Evolutionary conservation across 2,888 invertebrate genomes (phyloP).

Genomic region (Hecatera dysodea): DNA sequence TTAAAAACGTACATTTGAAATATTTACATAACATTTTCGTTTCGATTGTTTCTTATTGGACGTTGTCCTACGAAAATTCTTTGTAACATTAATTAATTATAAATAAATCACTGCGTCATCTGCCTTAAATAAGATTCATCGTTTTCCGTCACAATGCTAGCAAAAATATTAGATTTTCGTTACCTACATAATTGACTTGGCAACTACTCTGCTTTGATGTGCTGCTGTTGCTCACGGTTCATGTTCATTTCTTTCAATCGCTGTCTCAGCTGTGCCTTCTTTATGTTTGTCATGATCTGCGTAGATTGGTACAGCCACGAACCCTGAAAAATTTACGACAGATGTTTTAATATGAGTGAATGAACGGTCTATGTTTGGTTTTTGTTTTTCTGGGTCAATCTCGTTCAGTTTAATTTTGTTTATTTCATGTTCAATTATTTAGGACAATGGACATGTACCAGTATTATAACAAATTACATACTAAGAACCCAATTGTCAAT

Average conservation of each 20-base stretch:
- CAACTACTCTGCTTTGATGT: conserved; percentile 81
- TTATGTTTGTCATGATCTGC: conserved; percentile 96
- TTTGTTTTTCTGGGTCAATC: too few species aligned
- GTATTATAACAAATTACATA: too few species aligned
- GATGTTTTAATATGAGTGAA: conserved; percentile 2
- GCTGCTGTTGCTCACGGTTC: conserved; percentile 79
- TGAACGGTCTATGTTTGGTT: background rate
- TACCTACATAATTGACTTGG: conserved; percentile 72
- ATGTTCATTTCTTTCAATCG: conserved; percentile 91
- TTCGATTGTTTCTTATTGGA: conserved; percentile 40
- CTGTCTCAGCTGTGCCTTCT: conserved; percentile 95
- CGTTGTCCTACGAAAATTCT: conserved; percentile 51
- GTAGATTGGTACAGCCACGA: conserved; percentile 97
- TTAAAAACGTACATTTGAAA: conserved; percentile 39
- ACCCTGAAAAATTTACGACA: conserved; percentile 91
- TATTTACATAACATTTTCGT: conserved; percentile 57
- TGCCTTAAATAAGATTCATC: conserved; percentile 63
- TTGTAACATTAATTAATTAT: conserved; percentile 59
- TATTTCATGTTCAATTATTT: too few species aligned
- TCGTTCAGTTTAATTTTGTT: too few species aligned
- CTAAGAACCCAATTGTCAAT: too few species aligned
- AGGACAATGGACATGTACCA: too few species aligned
- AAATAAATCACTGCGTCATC: conserved; percentile 65
- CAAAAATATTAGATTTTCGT: conserved; percentile 70
- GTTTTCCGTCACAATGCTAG: conserved; percentile 68